phyloP scores from a whole-genome alignment of 2,797 vertebrate species.

The Momotus momota region DNA sequence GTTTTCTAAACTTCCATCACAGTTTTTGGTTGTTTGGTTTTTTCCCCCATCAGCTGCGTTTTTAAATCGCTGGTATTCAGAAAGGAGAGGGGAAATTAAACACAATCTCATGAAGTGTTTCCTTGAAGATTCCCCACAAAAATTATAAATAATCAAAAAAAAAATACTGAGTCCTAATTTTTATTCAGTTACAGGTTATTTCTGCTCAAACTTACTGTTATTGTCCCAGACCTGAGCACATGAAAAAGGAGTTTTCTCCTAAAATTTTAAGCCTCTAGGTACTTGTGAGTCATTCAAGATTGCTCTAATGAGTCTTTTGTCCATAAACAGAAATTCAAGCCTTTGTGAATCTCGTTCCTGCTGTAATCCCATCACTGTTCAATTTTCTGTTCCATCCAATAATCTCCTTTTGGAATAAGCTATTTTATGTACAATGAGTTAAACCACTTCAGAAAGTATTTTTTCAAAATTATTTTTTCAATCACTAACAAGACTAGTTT shows the following conservation, averaged over 20 bases:
- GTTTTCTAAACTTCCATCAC: not conserved
- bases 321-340: not conserved
- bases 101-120: not conserved
- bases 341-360: not conserved
- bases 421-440: constrained; percentile 35
- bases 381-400: constrained; percentile 22
- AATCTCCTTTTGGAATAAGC: constrained; percentile 24
- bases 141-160: not conserved
- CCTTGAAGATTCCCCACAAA: not conserved
- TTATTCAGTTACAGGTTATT: not conserved
- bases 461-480: constrained; percentile 4
- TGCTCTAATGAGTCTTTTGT: constrained; percentile 28
- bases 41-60: not conserved
- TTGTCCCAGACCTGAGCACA: not conserved
- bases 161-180: not conserved
- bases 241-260: not conserved
- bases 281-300: constrained; percentile 14
- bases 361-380: not conserved
- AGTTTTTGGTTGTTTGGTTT: not conserved
- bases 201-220: not conserved
- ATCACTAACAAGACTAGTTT: not conserved
- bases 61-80: not conserved
- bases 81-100: not conserved
- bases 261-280: not conserved
- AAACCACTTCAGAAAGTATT: constrained; percentile 17